Percentiles rank a stretch among this genome's conserved stretches.
phyloP scores from a whole-genome alignment of 2,888 invertebrate genomes.

The Sphinx pinastri region DNA sequence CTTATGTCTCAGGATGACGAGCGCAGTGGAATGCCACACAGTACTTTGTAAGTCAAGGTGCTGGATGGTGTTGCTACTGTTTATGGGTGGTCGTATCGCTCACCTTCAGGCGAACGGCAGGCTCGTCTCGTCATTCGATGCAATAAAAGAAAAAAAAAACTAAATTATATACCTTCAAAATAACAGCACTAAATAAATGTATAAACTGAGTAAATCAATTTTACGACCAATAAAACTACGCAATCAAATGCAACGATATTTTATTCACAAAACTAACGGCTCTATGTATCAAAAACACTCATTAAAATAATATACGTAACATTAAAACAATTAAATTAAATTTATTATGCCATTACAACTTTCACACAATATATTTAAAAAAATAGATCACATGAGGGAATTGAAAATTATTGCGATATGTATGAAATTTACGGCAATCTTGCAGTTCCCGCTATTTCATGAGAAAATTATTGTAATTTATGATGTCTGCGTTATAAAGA shows the following conservation, averaged over 20 bases:
- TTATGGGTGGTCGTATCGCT: too few relatives aligned
- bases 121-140: too few relatives aligned
- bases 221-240: neutral
- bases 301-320: slow-evolving; percentile 9
- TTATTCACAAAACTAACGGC: neutral
- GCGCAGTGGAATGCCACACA: too few relatives aligned
- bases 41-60: too few relatives aligned
- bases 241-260: neutral
- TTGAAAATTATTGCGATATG: neutral
- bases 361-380: neutral
- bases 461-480: neutral
- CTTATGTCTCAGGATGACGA: too few relatives aligned
- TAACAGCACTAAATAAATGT: neutral
- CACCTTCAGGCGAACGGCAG: too few relatives aligned
- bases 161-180: too few relatives aligned
- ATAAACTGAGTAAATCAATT: neutral
- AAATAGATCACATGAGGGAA: neutral
- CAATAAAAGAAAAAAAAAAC: too few relatives aligned
- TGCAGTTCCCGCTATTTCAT: too few relatives aligned
- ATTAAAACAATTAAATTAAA: slow-evolving; percentile 9
- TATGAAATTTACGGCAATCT: neutral
- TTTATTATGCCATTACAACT: slow-evolving; percentile 10
- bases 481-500: too few relatives aligned
- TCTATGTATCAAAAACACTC: neutral
- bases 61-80: too few relatives aligned